Percentiles rank a stretch among this genome's conserved stretches.
These are phyloP conservation scores for Corticium candelabrum DNA, from an alignment of 37 sponge, comb jelly and placozoan genomes.

Conservation along the genomic window DNA sequence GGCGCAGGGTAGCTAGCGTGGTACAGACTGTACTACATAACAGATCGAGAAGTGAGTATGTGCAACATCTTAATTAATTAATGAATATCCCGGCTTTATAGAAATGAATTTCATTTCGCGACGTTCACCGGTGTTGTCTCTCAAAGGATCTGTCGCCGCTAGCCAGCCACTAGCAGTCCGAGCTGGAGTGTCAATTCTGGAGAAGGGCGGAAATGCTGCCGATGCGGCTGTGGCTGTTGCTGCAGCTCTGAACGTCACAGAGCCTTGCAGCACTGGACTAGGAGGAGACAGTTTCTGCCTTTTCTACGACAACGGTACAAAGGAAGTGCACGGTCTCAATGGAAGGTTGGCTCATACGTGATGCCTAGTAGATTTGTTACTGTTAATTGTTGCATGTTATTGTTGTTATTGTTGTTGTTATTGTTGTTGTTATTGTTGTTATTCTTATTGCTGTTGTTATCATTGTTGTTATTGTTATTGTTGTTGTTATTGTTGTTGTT, in stretches of 20 bases:
- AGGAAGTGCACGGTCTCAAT: conserved; percentile 53
- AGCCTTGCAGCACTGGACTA: conserved; percentile 71
- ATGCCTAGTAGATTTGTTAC: too few relatives aligned
- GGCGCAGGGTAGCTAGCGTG: conserved; percentile 37
- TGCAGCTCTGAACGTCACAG: conserved; percentile 75
- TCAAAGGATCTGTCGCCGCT: conserved; percentile 61
- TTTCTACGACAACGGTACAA: conserved; percentile 52
- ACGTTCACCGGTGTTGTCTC: conserved; percentile 47
- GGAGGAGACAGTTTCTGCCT: conserved; percentile 86
- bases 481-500: too few relatives aligned
- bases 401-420: not conserved
- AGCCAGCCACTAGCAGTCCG: conserved; percentile 62
- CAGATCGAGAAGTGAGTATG: too few relatives aligned
- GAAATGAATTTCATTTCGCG: conserved; percentile 22
- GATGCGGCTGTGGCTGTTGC: conserved; percentile 81
- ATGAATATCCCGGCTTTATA: not conserved
- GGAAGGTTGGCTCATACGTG: conserved; percentile 38
- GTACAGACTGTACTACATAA: not conserved
- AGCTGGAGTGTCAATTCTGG: conserved; percentile 41
- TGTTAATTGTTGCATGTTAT: too few relatives aligned
- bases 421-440: too few relatives aligned
- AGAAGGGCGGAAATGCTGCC: conserved; percentile 69
- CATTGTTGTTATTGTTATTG: too few relatives aligned
- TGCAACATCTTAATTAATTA: not conserved
- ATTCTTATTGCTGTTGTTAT: too few relatives aligned